These are phyloP conservation scores for Apus apus DNA, from an alignment of 2,113 vertebrate species.

Conservation along the genomic window DNA sequence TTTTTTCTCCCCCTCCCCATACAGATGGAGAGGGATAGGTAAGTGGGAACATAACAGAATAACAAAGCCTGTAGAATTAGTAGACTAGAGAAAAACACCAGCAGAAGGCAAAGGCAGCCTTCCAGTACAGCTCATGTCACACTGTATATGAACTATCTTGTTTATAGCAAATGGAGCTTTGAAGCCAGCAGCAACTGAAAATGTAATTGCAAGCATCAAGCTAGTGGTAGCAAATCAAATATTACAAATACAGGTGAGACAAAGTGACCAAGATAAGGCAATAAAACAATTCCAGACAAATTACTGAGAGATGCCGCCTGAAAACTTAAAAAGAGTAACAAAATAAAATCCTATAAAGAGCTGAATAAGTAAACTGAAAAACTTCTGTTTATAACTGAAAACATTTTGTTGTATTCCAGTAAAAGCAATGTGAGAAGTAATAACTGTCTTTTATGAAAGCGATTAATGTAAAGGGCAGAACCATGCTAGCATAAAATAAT, in stretches of 20 bases:
- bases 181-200: slow-evolving; percentile 24
- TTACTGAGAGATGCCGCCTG: not conserved
- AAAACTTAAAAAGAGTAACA: not conserved
- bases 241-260: not conserved
- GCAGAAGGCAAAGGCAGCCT: slow-evolving; percentile 56
- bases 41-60: slow-evolving; percentile 17
- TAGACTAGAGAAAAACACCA: slow-evolving; percentile 52
- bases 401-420: not conserved
- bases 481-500: not conserved
- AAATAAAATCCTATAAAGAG: not conserved
- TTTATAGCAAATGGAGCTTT: slow-evolving; percentile 22
- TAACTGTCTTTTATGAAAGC: not conserved
- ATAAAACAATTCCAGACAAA: not conserved
- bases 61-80: slow-evolving; percentile 24
- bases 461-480: not conserved
- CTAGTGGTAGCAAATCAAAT: not conserved
- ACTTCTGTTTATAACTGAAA: not conserved
- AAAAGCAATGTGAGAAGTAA: not conserved
- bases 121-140: slow-evolving; percentile 52
- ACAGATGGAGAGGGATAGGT: slow-evolving; percentile 28
- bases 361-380: not conserved
- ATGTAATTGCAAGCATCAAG: not conserved
- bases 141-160: not conserved
- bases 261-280: not conserved
- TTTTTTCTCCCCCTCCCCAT: not conserved